Evolutionary conservation across 2,797 vertebrate genomes (phyloP).

Genomic region (Notolabrus celidotus): DNA sequence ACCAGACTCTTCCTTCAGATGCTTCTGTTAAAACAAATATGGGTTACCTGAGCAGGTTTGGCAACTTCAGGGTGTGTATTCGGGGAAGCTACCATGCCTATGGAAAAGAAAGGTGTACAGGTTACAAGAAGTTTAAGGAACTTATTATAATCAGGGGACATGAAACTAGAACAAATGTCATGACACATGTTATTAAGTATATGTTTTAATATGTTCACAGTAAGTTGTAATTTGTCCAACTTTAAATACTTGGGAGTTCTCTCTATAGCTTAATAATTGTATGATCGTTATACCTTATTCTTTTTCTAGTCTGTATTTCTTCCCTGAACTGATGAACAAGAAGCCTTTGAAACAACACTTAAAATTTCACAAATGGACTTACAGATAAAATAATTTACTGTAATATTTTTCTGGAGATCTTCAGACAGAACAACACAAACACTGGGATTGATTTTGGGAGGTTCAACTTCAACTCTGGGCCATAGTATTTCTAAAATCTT

Average conservation of each 20-base stretch:
- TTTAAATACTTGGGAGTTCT: neutral
- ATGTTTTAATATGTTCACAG: too few species aligned
- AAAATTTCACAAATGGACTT: too few species aligned
- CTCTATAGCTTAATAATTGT: neutral
- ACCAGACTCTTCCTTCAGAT: constrained; percentile 1
- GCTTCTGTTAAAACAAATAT: constrained; percentile 2
- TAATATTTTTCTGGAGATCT: too few species aligned
- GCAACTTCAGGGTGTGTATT: constrained; percentile 32
- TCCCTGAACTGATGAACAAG: too few species aligned
- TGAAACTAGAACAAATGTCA: neutral
- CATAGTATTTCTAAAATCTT: constrained; percentile 4
- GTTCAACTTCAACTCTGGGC: neutral
- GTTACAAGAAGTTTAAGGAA: neutral
- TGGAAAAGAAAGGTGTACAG: neutral
- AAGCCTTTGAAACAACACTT: too few species aligned
- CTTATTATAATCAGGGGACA: neutral
- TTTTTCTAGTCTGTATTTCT: too few species aligned
- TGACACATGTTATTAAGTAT: neutral
- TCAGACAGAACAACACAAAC: too few species aligned
- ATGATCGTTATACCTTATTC: too few species aligned
- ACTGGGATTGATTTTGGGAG: too few species aligned
- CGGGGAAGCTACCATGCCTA: constrained; percentile 72
- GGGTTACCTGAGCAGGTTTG: constrained; percentile 76
- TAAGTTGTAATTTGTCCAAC: too few species aligned
- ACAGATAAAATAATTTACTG: too few species aligned